Evolutionary conservation across 2,113 vertebrate species (phyloP).

Genomic region (Mus spicilegus): DNA sequence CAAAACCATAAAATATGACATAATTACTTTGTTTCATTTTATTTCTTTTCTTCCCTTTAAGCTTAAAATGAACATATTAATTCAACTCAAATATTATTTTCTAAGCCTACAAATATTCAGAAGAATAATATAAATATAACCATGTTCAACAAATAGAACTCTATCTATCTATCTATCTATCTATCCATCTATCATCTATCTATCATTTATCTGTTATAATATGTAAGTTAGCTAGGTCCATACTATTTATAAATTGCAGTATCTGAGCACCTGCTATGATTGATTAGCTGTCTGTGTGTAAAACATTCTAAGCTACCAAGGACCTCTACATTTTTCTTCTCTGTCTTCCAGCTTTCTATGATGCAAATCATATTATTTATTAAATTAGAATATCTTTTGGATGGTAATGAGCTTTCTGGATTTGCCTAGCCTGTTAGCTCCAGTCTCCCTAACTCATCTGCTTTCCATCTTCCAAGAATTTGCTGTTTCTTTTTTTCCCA

Average conservation of each 20-base stretch:
- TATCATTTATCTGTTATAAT: neutral
- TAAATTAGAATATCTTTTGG: neutral
- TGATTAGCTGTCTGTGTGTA: neutral
- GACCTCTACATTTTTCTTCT: neutral
- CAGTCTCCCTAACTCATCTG: slow-evolving; percentile 45
- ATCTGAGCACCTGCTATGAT: neutral
- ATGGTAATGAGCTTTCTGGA: neutral
- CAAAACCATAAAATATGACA: slow-evolving; percentile 52
- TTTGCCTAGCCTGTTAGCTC: slow-evolving; percentile 28
- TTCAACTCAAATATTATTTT: slow-evolving; percentile 29
- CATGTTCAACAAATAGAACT: neutral
- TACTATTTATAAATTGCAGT: too few relatives aligned
- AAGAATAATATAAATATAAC: slow-evolving; percentile 9
- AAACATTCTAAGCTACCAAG: neutral
- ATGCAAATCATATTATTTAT: neutral
- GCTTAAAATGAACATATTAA: slow-evolving; percentile 32
- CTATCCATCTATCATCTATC: neutral
- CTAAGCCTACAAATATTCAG: slow-evolving; percentile 29
- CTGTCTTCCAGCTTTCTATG: neutral
- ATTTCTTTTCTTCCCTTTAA: slow-evolving; percentile 15
- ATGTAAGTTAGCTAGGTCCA: neutral
- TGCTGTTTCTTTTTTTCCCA: neutral
- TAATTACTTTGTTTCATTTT: slow-evolving; percentile 52
- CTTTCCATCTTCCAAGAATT: slow-evolving; percentile 29
- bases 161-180: neutral